A percentile compares a stretch with the other conserved stretches of the same genome.
These are phyloP conservation scores for Cataglyphis rosenhaueri DNA, from an alignment of 2,888 invertebrate genomes.

Conservation along the genomic window DNA sequence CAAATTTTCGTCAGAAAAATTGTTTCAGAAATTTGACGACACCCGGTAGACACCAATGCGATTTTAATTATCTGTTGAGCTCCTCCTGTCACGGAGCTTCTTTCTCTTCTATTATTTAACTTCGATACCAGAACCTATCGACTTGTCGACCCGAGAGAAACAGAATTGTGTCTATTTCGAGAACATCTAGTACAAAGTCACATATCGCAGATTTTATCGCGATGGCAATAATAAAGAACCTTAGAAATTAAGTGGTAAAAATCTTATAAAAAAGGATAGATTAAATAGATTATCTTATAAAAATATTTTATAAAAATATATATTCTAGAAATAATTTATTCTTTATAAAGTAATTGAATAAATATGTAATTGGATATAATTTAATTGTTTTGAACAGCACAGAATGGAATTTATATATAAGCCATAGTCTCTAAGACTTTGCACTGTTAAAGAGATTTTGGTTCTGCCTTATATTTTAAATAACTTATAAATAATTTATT, in stretches of 20 bases:
- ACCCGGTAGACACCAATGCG: constrained; percentile 8
- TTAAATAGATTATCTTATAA: constrained; percentile 17
- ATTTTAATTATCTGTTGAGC: constrained; percentile 41
- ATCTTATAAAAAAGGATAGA: background rate
- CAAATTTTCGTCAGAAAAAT: constrained; percentile 10
- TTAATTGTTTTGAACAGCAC: background rate
- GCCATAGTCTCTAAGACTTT: background rate
- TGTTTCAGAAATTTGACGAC: background rate
- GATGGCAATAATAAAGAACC: constrained; percentile 1
- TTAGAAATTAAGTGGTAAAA: constrained; percentile 20
- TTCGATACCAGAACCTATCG: constrained; percentile 29
- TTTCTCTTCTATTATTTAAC: constrained; percentile 46
- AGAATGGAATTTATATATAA: background rate
- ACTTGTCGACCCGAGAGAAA: constrained; percentile 30
- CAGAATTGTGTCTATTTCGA: constrained; percentile 34
- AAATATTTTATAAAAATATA: too few species aligned
- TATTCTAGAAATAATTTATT: constrained; percentile 5
- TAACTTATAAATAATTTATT: constrained; percentile 15
- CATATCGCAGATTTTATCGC: constrained; percentile 32
- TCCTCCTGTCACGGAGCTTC: background rate
- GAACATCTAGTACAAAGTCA: constrained; percentile 15
- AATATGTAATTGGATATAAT: background rate
- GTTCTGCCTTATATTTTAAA: background rate
- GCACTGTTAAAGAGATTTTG: background rate
- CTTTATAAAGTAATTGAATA: background rate